Conservation (phyloP, 2,888 invertebrate genomes). For the Cephus sareptanus region DNA sequence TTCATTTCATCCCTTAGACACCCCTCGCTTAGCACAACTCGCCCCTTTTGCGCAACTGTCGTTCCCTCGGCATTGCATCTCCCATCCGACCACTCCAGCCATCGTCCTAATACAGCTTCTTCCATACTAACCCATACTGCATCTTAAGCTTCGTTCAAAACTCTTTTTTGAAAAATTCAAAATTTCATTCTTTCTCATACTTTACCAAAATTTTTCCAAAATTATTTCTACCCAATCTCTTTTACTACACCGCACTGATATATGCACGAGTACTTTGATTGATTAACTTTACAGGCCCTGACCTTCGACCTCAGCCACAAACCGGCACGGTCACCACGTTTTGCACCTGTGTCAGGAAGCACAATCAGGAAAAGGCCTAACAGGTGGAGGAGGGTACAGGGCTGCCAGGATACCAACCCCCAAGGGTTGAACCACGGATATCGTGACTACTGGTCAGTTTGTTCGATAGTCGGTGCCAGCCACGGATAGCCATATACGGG, state of each 20-base stretch:
- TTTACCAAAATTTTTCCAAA: not conserved
- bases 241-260: not conserved
- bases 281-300: not conserved
- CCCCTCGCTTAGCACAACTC: slow-evolving; percentile 10
- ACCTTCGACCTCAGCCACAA: not conserved
- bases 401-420: slow-evolving; percentile 1
- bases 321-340: not conserved
- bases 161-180: too few relatives aligned
- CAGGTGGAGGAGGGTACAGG: slow-evolving; percentile 37
- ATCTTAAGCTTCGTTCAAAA: not conserved
- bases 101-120: not conserved
- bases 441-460: slow-evolving; percentile 67
- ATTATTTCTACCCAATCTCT: not conserved
- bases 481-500: slow-evolving; percentile 49
- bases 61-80: slow-evolving; percentile 22
- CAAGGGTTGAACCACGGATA: slow-evolving; percentile 43
- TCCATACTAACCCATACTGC: not conserved
- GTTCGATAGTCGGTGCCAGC: slow-evolving; percentile 67
- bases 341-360: not conserved
- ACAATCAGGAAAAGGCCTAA: slow-evolving; percentile 18
- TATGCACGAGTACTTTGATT: not conserved
- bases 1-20: slow-evolving; percentile 34
- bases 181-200: not conserved
- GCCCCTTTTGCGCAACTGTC: slow-evolving; percentile 58
- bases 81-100: not conserved